Evolutionary conservation across 2,888 invertebrate genomes (phyloP).

Genomic region (Nymphalis polychloros): DNA sequence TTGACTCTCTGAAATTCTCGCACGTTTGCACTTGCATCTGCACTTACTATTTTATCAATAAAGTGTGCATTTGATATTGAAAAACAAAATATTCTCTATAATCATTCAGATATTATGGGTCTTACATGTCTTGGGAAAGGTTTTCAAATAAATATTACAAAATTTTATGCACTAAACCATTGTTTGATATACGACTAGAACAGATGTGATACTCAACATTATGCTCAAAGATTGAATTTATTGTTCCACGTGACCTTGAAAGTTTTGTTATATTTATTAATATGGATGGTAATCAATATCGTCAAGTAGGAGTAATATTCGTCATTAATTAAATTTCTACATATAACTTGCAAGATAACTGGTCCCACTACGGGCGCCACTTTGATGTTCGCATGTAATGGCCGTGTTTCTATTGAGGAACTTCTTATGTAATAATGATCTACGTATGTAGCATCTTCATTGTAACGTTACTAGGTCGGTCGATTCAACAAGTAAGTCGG

Average conservation of each 20-base stretch:
- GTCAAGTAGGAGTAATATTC: too few relatives aligned
- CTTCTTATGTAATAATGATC: slow-evolving; percentile 37
- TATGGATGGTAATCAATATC: too few relatives aligned
- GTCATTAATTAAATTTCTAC: too few relatives aligned
- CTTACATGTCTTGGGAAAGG: too few relatives aligned
- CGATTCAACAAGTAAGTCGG: slow-evolving; percentile 80
- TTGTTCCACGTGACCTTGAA: too few relatives aligned
- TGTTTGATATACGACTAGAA: too few relatives aligned
- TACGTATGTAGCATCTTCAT: slow-evolving; percentile 62
- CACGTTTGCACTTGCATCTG: slow-evolving; percentile 35
- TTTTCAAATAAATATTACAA: too few relatives aligned
- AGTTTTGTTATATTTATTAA: too few relatives aligned
- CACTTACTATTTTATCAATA: slow-evolving; percentile 29
- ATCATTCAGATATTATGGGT: too few relatives aligned
- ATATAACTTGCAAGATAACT: background rate
- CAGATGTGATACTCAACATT: too few relatives aligned
- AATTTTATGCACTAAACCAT: too few relatives aligned
- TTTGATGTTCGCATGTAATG: background rate
- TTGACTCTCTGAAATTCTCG: slow-evolving; percentile 32
- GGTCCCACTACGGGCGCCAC: slow-evolving; percentile 13
- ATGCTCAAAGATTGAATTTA: too few relatives aligned
- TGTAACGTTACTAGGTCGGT: slow-evolving; percentile 79
- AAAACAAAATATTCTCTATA: slow-evolving; percentile 6
- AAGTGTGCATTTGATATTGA: slow-evolving; percentile 14
- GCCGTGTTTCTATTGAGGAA: slow-evolving; percentile 27